Percentiles rank a stretch among this genome's conserved stretches.
These are phyloP conservation scores for Lutraria lutraria DNA, from an alignment of 2,888 invertebrate species.

Conservation along the genomic window DNA sequence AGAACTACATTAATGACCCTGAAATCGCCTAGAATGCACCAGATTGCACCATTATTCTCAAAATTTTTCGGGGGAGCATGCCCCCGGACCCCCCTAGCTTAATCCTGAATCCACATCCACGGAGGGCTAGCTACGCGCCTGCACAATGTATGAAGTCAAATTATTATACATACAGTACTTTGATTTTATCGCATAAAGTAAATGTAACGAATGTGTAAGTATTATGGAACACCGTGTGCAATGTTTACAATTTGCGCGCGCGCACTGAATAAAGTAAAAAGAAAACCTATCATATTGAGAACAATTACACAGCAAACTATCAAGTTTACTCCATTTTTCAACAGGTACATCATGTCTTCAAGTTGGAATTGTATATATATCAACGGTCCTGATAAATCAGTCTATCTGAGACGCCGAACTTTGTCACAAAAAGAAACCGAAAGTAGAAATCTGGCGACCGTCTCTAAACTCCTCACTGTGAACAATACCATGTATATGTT, in stretches of 20 bases:
- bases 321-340: background rate
- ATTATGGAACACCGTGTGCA: background rate
- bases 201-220: constrained; percentile 3
- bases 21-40: too few relatives aligned
- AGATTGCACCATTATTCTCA: too few relatives aligned
- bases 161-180: background rate
- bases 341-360: background rate
- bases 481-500: constrained; percentile 34
- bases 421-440: constrained; percentile 57
- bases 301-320: too few relatives aligned
- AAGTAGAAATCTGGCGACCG: constrained; percentile 47
- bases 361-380: constrained; percentile 51
- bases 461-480: background rate
- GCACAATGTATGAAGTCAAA: too few relatives aligned
- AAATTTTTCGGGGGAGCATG: too few relatives aligned
- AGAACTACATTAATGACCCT: too few relatives aligned
- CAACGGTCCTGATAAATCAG: constrained; percentile 46
- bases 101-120: too few relatives aligned
- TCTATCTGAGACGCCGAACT: constrained; percentile 40
- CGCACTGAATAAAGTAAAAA: background rate
- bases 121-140: too few relatives aligned
- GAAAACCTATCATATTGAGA: background rate
- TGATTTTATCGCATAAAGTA: background rate
- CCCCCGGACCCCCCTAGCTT: too few relatives aligned
- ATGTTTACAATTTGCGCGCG: constrained; percentile 30